Base-by-base conservation (phyloP, 2,797 vertebrate genomes). In the Molossus alvarezi region DNA sequence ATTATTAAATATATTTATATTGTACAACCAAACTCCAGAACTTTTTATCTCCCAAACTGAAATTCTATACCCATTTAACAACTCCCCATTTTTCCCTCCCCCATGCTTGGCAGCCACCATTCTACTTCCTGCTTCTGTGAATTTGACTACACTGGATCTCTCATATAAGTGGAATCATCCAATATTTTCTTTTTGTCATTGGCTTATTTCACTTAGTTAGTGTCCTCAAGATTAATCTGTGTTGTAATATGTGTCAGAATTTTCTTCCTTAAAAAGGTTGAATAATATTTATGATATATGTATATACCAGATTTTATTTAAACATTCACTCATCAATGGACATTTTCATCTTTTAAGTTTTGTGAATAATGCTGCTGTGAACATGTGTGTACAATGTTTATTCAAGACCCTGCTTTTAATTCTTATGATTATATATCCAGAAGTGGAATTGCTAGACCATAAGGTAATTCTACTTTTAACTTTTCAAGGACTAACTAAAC, bases 391-490 rank as follows among this genome's bases (percentile, higher is more conserved):
- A 69, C 27, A 79, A 80, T 2, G 37, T 60, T 17, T 76, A 41
- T 41, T 96, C 27, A 69, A 73, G 67, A 86, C 6, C 6, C 53
- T 69, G 29, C 23, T 93, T 58, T 84, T 5, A 72, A 8, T 53
- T 57, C 5, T 81, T 96, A 64, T 58, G 23, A 13, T 60, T 88
- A 11, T 27, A 48, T 37, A 58, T 6, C 9, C 20, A 76, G 15
- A 58, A 65, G 41, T 94, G 10, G 12, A 93, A 72, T 62, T 85
- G 69, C 48, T 77, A 33, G 13, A 80, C 91, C 29, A 62, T 67
- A 41, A 45, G 67, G 5, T 65, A 62, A 72, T 94, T 91, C 14
- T 77, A 12, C 58, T 83, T 94, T 92, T 20, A 83, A 79, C 48
- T 37, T 41, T 81, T 90, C 51, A 3, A 83, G 65, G n/a, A 80